Percentiles rank a stretch among this genome's conserved stretches.
phyloP scores from a whole-genome alignment of 2,888 invertebrate genomes.

The Leptinotarsa peninsularis region DNA sequence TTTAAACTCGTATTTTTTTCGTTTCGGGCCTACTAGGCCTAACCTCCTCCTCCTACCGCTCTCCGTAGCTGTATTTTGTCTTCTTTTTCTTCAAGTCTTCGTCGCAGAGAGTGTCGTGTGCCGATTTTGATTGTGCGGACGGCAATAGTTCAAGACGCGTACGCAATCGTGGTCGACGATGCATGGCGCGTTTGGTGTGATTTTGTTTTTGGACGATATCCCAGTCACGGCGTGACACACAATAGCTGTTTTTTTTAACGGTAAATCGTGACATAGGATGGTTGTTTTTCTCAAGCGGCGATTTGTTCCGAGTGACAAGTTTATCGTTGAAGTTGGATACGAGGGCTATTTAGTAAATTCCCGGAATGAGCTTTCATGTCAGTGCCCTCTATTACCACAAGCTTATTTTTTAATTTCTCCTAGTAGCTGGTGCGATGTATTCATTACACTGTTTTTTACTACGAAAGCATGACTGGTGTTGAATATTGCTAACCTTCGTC shows the following conservation, averaged over 20 bases:
- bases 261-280: neutral
- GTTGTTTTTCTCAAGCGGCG: too few species aligned
- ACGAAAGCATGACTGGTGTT: too few species aligned
- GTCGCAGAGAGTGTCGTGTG: neutral
- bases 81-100: neutral
- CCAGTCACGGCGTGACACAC: neutral
- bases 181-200: neutral
- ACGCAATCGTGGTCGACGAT: neutral
- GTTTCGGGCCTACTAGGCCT: conserved; percentile 34
- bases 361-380: too few species aligned
- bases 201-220: conserved; percentile 1
- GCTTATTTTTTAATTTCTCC: too few species aligned
- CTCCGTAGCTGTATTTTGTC: neutral
- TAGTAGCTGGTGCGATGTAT: too few species aligned
- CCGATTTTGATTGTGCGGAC: neutral
- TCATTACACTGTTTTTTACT: too few species aligned
- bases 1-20: conserved; percentile 38
- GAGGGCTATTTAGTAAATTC: too few species aligned
- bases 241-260: neutral
- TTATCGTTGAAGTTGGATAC: too few species aligned
- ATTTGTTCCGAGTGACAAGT: too few species aligned
- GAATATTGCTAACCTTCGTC: too few species aligned
- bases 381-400: too few species aligned
- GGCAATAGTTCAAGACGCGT: neutral
- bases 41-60: neutral